A percentile compares a stretch with the other conserved stretches of the same genome.
phyloP scores from a whole-genome alignment of 1,140 invertebrate species.

The Drosophila nasuta region DNA sequence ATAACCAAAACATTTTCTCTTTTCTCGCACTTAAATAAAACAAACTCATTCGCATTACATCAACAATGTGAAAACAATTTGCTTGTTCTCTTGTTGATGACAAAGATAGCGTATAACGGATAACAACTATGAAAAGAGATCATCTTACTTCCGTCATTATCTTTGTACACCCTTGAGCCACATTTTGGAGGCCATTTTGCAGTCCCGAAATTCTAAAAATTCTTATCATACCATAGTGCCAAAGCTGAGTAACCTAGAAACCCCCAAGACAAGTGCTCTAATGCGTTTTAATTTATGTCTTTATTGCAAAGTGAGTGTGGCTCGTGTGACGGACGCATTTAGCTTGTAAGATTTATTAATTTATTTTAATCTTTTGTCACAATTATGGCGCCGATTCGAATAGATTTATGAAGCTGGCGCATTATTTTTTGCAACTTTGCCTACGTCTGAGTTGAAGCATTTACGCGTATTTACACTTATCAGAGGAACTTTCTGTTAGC shows the following conservation, averaged over 20 bases:
- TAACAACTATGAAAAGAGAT: background rate
- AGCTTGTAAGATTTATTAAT: conserved; percentile 67
- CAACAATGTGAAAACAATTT: conserved; percentile 3
- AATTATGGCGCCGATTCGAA: conserved; percentile 60
- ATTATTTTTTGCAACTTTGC: conserved; percentile 25
- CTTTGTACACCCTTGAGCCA: conserved; percentile 9
- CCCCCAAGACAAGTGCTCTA: conserved; percentile 45
- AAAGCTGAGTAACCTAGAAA: conserved; percentile 37
- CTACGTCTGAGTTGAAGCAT: background rate
- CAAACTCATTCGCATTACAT: too few relatives aligned
- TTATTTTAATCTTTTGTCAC: conserved; percentile 74
- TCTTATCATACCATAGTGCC: conserved; percentile 40
- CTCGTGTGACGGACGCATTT: background rate
- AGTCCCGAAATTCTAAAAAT: background rate
- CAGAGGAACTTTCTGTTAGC: conserved; percentile 22
- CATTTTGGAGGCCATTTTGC: conserved; percentile 25
- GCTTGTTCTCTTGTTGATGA: background rate
- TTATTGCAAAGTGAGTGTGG: conserved; percentile 40
- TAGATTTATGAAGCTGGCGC: conserved; percentile 53
- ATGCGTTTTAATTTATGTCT: conserved; percentile 60
- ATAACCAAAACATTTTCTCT: background rate
- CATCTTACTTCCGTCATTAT: conserved; percentile 14
- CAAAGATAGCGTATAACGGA: background rate
- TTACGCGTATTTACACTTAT: conserved; percentile 5
- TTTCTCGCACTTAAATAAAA: too few relatives aligned